phyloP scores from a whole-genome alignment of 2,113 vertebrate genomes.

The Brachionichthys hirsutus region DNA sequence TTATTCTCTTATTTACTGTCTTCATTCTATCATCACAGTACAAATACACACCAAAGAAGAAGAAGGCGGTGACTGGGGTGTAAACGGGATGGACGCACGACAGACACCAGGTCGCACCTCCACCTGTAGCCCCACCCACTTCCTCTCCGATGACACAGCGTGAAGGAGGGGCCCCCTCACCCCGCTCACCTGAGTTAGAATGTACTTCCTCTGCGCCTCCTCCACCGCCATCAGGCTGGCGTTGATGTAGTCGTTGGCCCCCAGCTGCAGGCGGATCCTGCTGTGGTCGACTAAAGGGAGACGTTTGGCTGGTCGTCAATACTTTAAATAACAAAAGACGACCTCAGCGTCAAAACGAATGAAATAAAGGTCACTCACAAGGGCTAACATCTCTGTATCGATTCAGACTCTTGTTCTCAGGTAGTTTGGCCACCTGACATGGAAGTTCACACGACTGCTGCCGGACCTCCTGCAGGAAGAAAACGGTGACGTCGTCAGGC shows the following conservation, averaged over 20 bases:
- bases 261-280: conserved; percentile 91
- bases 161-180: background rate
- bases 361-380: conserved; percentile 82
- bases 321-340: too few relatives aligned
- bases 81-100: too few relatives aligned
- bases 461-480: conserved; percentile 84
- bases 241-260: conserved; percentile 95
- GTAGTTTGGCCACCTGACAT: conserved; percentile 92
- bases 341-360: background rate
- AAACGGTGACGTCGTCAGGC: background rate
- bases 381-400: conserved; percentile 99
- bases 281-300: conserved; percentile 91
- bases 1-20: too few relatives aligned
- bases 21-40: too few relatives aligned
- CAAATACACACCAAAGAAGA: too few relatives aligned
- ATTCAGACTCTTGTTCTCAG: conserved; percentile 95
- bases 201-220: conserved; percentile 95
- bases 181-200: conserved; percentile 91
- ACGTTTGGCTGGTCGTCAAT: too few relatives aligned
- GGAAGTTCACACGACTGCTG: conserved; percentile 95
- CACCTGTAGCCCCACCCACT: too few relatives aligned
- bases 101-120: too few relatives aligned
- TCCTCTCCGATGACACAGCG: too few relatives aligned
- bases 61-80: too few relatives aligned
- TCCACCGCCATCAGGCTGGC: conserved; percentile 94